phyloP scores from a whole-genome alignment of 2,888 invertebrate species.

The Amblyjoppa fuscipennis region DNA sequence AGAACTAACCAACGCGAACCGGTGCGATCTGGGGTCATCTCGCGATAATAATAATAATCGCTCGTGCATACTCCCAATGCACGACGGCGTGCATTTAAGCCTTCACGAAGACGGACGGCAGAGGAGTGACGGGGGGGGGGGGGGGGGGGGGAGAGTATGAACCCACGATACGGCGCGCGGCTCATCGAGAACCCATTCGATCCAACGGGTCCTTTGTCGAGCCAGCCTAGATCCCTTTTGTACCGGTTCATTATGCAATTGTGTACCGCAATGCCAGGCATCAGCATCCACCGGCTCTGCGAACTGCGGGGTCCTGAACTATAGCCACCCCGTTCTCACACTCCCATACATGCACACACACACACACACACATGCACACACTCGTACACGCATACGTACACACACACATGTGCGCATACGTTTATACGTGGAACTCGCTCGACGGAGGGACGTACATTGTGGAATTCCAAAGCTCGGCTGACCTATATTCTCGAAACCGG shows the following conservation, averaged over 20 bases:
- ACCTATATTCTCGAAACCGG: constrained; percentile 25
- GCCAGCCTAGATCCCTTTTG: constrained; percentile 31
- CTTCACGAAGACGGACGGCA: not conserved
- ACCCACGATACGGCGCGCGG: constrained; percentile 13
- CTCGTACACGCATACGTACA: too few species aligned
- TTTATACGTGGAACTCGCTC: not conserved
- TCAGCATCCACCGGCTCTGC: constrained; percentile 21
- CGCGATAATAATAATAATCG: constrained; percentile 21
- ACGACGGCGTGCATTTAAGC: not conserved
- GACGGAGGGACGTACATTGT: constrained; percentile 16
- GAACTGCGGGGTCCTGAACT: constrained; percentile 64
- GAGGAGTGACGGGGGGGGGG: not conserved
- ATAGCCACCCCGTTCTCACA: constrained; percentile 51
- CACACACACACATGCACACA: not conserved
- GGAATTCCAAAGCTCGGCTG: constrained; percentile 40
- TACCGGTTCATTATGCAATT: constrained; percentile 74
- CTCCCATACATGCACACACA: constrained; percentile 1
- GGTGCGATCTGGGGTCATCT: constrained; percentile 30
- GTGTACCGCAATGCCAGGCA: constrained; percentile 44
- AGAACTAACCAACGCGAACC: constrained; percentile 40
- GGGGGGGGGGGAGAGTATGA: not conserved
- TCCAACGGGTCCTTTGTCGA: constrained; percentile 39
- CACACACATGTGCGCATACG: constrained; percentile 6
- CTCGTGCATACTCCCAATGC: not conserved
- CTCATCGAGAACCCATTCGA: constrained; percentile 20